These are phyloP conservation scores for Macrosteles quadrilineatus DNA, from an alignment of 1,140 invertebrate species.

Conservation along the genomic window DNA sequence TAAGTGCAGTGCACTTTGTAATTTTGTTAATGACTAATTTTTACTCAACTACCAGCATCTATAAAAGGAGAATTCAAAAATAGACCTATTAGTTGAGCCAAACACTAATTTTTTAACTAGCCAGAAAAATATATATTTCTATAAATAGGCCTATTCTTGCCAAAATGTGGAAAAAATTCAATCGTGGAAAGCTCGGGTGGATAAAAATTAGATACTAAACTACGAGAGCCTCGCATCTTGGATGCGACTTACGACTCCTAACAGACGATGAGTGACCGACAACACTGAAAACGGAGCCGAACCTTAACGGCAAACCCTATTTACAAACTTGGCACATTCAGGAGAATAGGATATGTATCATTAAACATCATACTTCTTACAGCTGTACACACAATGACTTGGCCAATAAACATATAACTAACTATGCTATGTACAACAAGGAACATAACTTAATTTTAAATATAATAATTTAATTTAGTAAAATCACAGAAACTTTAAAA, in stretches of 20 bases:
- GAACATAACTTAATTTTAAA: constrained; percentile 24
- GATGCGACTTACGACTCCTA: constrained; percentile 2
- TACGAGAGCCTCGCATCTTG: constrained; percentile 15
- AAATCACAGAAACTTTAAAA: constrained; percentile 19
- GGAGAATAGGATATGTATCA: constrained; percentile 17
- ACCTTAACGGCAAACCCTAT: constrained; percentile 6
- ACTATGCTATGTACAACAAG: constrained; percentile 14
- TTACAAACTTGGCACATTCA: constrained; percentile 23
- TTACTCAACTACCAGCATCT: background rate
- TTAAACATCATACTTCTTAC: background rate
- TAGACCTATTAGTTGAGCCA: constrained; percentile 20
- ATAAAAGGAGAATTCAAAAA: background rate
- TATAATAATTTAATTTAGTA: constrained; percentile 24
- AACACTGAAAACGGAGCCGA: constrained; percentile 14
- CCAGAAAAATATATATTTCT: constrained; percentile 27
- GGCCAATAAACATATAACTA: background rate
- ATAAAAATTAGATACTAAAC: constrained; percentile 8
- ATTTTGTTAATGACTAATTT: background rate
- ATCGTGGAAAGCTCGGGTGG: constrained; percentile 16
- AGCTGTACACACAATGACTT: constrained; percentile 17
- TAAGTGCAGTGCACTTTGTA: background rate
- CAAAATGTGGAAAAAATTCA: background rate
- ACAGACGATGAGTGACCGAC: constrained; percentile 15
- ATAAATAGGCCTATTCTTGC: constrained; percentile 19
- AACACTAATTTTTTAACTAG: constrained; percentile 25